Evolutionary conservation across 2,888 invertebrate genomes (phyloP), one percentile per base, ranked within the genome.

Genomic region (Synergus umbraculus): DNA sequence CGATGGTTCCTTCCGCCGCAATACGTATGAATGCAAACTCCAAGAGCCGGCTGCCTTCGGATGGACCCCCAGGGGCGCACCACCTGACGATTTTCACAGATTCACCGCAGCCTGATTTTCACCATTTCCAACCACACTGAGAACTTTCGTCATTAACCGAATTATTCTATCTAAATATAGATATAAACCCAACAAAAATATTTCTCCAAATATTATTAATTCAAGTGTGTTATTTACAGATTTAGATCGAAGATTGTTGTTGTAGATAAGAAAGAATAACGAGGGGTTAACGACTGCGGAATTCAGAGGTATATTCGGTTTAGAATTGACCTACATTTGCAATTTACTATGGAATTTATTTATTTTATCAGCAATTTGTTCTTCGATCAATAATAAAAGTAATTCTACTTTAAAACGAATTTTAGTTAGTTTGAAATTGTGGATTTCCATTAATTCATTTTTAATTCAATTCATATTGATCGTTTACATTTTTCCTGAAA

Each of bases 1-100:
- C 92, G 92, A 92, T 92, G 92, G 91, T 92, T 91, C 92, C 92
- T 92, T 91, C 89, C 89, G 91, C 90, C 86, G 89, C 90, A 88
- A 90, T 90, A 87, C 89, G 89, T 89, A 89, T 90, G 89, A 91
- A 91, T 90, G 91, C 90, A 90, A 91, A 91, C 91, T 89, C 89
- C 87, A 85, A 85, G 84, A 82, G 81, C 84, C 83, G 87, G 88
- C 88, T 85, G 86, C 90, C 89, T 86, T 86, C 83, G 84, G 85
- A 85, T 86, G 88, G 87, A 87, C 87, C 86, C 87, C 88, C 87
- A 87, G 89, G 87, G 88, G 86, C 87, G 87, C 86, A 86, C 86
- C 85, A 86, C 86, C 84, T 86, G 84, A 81, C 82, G 79, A 82
- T 83, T 83, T 82, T 80, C 84, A 76, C 79, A 82, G 81, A 82